phyloP scores from a whole-genome alignment of 92 coral and sea anemone species.

The Siderastrea siderea region DNA sequence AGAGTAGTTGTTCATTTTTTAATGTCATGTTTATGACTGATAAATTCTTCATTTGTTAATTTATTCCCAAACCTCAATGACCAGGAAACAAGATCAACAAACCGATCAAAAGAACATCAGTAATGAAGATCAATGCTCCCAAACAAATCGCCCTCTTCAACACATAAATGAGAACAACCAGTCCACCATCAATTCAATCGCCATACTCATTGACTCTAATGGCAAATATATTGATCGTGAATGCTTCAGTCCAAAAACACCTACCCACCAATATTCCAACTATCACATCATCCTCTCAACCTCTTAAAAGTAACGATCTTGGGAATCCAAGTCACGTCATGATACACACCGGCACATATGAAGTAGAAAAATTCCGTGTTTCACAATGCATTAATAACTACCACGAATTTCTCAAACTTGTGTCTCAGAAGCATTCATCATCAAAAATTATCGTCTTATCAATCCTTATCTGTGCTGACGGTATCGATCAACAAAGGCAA shows the following conservation, averaged over 20 bases:
- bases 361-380: not conserved
- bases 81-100: no score
- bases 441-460: not conserved
- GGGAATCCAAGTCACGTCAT: conserved; percentile 11
- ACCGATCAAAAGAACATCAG: no score
- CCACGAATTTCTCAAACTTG: not conserved
- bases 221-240: conserved; percentile 15
- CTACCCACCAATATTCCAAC: conserved; percentile 18
- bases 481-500: no score
- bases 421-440: not conserved
- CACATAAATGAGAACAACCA: not conserved
- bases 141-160: no score
- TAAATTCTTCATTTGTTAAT: no score
- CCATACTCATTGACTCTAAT: conserved; percentile 2
- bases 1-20: no score
- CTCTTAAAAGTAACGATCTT: not conserved
- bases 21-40: no score
- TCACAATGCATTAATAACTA: not conserved
- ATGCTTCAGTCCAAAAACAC: not conserved
- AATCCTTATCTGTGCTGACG: no score
- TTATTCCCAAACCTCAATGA: no score
- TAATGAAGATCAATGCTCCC: no score
- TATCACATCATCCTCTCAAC: conserved; percentile 3
- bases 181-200: conserved; percentile 12
- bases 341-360: conserved; percentile 22